phyloP scores from a whole-genome alignment of 2,797 vertebrate genomes.

The Gephyroberyx darwinii region DNA sequence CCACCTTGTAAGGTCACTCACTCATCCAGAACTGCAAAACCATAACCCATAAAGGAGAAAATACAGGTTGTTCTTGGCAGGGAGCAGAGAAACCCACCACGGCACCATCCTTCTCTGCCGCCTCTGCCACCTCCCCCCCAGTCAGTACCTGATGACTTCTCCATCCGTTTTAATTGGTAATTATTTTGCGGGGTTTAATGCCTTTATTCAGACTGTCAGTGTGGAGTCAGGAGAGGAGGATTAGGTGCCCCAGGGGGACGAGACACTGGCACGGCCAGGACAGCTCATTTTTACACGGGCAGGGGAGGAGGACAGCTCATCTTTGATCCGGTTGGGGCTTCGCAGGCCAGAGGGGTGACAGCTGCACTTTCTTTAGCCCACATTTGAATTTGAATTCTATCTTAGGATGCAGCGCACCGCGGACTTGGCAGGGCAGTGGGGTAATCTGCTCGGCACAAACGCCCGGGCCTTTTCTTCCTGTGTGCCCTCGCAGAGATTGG shows the following conservation, averaged over 20 bases:
- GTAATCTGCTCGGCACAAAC: conserved; percentile 91
- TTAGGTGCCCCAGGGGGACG: conserved; percentile 88
- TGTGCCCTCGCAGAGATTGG: conserved; percentile 89
- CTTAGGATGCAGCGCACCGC: conserved; percentile 86
- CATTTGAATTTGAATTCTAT: conserved; percentile 94
- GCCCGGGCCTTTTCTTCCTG: conserved; percentile 87
- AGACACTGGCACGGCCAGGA: conserved; percentile 90
- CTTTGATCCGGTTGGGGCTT: conserved; percentile 89
- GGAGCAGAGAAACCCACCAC: conserved; percentile 68
- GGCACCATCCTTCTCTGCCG: conserved; percentile 68
- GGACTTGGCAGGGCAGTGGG: conserved; percentile 89
- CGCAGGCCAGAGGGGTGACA: conserved; percentile 91
- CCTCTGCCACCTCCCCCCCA: conserved; percentile 68
- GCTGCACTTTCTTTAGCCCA: conserved; percentile 89
- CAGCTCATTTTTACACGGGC: conserved; percentile 86
- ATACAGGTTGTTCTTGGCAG: conserved; percentile 83
- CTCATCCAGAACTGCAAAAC: conserved; percentile 79
- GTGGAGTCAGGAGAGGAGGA: conserved; percentile 86
- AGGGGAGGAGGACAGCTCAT: conserved; percentile 89
- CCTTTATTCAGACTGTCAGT: conserved; percentile 88
- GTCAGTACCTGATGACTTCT: conserved; percentile 83
- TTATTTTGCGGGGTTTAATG: conserved; percentile 86
- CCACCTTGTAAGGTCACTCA: conserved; percentile 79
- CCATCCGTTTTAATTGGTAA: conserved; percentile 85
- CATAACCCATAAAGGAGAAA: conserved; percentile 80